Base-by-base conservation (phyloP, 2,797 vertebrate species). In the Malacoctenus gilli region DNA sequence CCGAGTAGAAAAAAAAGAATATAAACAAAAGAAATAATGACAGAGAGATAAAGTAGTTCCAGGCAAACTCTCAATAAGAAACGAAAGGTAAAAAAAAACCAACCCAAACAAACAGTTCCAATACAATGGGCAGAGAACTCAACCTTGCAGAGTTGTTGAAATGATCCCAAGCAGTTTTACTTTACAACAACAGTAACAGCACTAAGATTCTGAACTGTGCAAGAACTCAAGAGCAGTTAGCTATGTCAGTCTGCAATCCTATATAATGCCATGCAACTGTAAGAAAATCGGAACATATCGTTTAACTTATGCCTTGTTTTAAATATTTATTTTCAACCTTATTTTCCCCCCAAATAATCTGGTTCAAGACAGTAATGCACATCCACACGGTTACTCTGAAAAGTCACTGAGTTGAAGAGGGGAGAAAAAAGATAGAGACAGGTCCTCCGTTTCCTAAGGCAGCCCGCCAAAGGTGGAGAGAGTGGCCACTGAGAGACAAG, bases 201-300 rank as follows among this genome's bases (percentile, higher is more conserved):
- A 92, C 91, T 82, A 87, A 82, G 91, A 84, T 87, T 84, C 87
- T 47, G 75, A 91, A 89, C 87, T 92, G 92, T 93, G 92, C 92
- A 90, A 93, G 85, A 95, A 93, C 92, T 90, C 83, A 91, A 89
- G 89, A 90, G 90, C 89, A 53, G 80, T 90, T 92, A 89, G 86
- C 83, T 71, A 89, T 87, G 88, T 92, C 90, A 92, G 88, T 93
- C 90, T 92, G 92, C 89, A 91, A 82, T 93, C 90, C 59, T 92
- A 92, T 88, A 91, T 87, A 93, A 93, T 91, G 93, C 91, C 95
- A 95, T 95, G 95, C 95, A 96, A 93, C 92, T 91, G 90, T 89
- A 93, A 90, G 77, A 87, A 75, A 85, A 84, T 83, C 83, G 73
- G 64, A 89, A 87, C 72, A 72, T 67, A 80, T 84, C 77, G 61